phyloP scores from a whole-genome alignment of 1,140 invertebrate species.

The Trypoxylus dichotomus region DNA sequence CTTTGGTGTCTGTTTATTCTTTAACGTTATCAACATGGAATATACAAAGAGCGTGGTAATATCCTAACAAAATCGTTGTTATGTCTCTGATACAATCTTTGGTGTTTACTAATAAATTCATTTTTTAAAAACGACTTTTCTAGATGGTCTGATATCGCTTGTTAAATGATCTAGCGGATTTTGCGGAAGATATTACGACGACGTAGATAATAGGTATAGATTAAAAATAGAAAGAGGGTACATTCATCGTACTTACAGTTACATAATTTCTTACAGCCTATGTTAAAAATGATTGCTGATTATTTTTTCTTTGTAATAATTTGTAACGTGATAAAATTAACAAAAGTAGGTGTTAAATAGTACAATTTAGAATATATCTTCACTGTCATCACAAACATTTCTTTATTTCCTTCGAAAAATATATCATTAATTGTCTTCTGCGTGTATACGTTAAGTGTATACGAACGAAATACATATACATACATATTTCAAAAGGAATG shows the following conservation, averaged over 20 bases:
- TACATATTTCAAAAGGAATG: slow-evolving; percentile 1
- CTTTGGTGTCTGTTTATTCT: not conserved
- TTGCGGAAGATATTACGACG: not conserved
- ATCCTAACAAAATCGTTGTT: not conserved
- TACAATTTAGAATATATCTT: not conserved
- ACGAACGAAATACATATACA: not conserved
- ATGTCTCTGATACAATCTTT: slow-evolving; percentile 27
- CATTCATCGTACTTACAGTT: slow-evolving; percentile 22
- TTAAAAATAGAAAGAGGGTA: slow-evolving; percentile 18
- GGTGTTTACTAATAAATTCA: slow-evolving; percentile 26
- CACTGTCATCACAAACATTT: not conserved
- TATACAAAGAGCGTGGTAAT: not conserved
- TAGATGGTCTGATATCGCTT: no score
- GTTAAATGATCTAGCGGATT: not conserved
- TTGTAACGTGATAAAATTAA: not conserved
- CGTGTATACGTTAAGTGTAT: not conserved
- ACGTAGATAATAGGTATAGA: not conserved
- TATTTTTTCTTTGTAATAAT: not conserved
- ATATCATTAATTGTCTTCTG: not conserved
- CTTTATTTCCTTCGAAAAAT: not conserved
- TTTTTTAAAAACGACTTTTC: not conserved
- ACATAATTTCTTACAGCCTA: slow-evolving; percentile 25
- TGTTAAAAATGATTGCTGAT: slow-evolving; percentile 27
- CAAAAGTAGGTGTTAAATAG: not conserved
- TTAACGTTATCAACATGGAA: slow-evolving; percentile 23